Base-by-base conservation (phyloP, 2,113 vertebrate species). In the Vidua macroura region DNA sequence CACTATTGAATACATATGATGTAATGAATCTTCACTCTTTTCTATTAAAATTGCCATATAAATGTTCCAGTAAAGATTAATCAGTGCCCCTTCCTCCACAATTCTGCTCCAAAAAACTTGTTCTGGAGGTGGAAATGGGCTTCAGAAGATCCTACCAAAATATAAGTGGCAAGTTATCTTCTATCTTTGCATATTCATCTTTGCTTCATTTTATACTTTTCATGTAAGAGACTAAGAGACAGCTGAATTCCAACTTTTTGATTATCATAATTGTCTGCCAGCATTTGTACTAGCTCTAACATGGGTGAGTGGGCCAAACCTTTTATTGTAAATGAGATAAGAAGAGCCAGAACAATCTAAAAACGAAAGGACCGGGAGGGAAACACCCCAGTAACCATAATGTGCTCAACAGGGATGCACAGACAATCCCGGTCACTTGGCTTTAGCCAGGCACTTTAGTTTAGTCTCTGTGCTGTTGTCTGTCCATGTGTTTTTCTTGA, bases 371-470 rank as follows among this genome's bases (percentile, higher is more conserved):
- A 35, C 15, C 53, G 5, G 7, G 28, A 64, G 7, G 20, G 5
- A 6, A 81, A 10, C 0, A 2, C 4, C 81, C 31, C 41, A 58
- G 31, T 31, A 56, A 66, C 2, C 1, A 24, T 7, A 49, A 25
- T 25, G 24, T 41, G n/a, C 44, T 30, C 68, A 77, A 27, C 2
- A 19, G 41, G 74, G 43, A 39, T 58, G 22, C 22, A 31, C 43
- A 81, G 55, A 23, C 0, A 12, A 56, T 74, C 46, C 52, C 53
- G 25, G 25, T 70, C 31, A 25, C n/a, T 70, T 67, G 37, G 19
- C 31, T 78, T 89, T 53, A 62, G 27, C 22, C 30, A 41, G 41
- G 15, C 19, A 46, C 11, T 28, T 81, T 37, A 17, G 21, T 43
- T 76, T 24, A 19, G 13, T 62, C 28, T 25, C 31, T 73, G 58